These are phyloP conservation scores for Lophius piscatorius DNA, from an alignment of 2,113 vertebrate species.

Conservation along the genomic window DNA sequence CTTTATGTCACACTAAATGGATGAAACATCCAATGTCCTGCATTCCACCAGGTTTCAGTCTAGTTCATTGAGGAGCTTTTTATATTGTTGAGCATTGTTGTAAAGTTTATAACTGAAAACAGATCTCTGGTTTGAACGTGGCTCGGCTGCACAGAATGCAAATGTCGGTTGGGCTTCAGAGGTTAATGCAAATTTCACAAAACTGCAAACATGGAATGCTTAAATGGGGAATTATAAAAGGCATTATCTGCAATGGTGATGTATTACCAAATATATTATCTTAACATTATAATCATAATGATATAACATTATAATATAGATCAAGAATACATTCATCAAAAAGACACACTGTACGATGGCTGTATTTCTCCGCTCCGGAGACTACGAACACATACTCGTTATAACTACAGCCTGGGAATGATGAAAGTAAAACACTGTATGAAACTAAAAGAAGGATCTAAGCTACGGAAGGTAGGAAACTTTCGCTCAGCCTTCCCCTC, in stretches of 20 bases:
- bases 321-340: too few species aligned
- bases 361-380: not conserved
- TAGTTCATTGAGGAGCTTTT: not conserved
- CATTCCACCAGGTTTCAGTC: not conserved
- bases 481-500: not conserved
- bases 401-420: slow-evolving; percentile 4
- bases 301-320: too few species aligned
- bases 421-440: slow-evolving; percentile 48
- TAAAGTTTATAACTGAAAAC: slow-evolving; percentile 1
- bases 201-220: too few species aligned
- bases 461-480: slow-evolving; percentile 8
- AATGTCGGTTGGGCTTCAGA: slow-evolving; percentile 1
- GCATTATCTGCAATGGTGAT: too few species aligned
- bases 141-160: slow-evolving; percentile 36
- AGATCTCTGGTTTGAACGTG: not conserved
- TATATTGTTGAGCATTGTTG: too few species aligned
- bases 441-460: slow-evolving; percentile 63
- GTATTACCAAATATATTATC: too few species aligned
- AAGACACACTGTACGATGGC: too few species aligned
- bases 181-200: too few species aligned
- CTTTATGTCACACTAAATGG: slow-evolving; percentile 6
- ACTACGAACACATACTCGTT: slow-evolving; percentile 11
- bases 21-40: slow-evolving; percentile 20
- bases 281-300: too few species aligned
- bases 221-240: too few species aligned